Conservation (phyloP, 1,140 invertebrate species). For the Zelostemma sp. region DNA sequence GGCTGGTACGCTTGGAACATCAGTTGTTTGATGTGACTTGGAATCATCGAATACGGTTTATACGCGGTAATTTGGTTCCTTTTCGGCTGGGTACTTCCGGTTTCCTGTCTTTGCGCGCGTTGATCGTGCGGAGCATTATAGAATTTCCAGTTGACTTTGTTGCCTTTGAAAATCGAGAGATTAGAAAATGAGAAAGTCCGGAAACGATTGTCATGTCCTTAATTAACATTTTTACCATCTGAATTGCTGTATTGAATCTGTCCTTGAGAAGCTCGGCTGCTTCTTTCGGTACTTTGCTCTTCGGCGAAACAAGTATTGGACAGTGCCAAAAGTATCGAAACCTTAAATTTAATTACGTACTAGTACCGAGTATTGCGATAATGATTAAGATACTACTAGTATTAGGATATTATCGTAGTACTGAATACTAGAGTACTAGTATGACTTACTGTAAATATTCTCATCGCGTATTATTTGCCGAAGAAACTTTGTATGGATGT, state of each 20-base stretch:
- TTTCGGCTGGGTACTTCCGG: too few relatives aligned
- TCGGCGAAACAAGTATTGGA: conserved; percentile 39
- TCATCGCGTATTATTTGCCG: conserved; percentile 21
- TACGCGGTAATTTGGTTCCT: too few relatives aligned
- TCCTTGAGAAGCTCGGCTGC: conserved; percentile 49
- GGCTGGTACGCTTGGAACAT: conserved; percentile 56
- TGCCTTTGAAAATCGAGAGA: conserved; percentile 35
- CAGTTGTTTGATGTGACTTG: conserved; percentile 56
- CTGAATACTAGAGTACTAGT: too few relatives aligned
- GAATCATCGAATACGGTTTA: conserved; percentile 54
- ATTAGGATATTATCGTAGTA: too few relatives aligned
- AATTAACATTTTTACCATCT: neutral
- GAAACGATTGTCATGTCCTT: neutral
- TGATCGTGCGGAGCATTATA: conserved; percentile 50
- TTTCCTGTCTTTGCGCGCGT: too few relatives aligned
- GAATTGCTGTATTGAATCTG: conserved; percentile 55
- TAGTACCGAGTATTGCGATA: too few relatives aligned
- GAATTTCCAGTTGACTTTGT: conserved; percentile 56
- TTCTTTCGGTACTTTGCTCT: conserved; percentile 24
- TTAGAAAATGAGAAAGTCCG: neutral
- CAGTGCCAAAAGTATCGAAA: too few relatives aligned
- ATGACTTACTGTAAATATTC: conserved; percentile 31
- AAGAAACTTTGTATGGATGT: conserved; percentile 8
- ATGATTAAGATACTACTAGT: too few relatives aligned
- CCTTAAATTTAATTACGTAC: too few relatives aligned